phyloP scores from a whole-genome alignment of 2,888 invertebrate species.

The Sussaba pulchella region DNA sequence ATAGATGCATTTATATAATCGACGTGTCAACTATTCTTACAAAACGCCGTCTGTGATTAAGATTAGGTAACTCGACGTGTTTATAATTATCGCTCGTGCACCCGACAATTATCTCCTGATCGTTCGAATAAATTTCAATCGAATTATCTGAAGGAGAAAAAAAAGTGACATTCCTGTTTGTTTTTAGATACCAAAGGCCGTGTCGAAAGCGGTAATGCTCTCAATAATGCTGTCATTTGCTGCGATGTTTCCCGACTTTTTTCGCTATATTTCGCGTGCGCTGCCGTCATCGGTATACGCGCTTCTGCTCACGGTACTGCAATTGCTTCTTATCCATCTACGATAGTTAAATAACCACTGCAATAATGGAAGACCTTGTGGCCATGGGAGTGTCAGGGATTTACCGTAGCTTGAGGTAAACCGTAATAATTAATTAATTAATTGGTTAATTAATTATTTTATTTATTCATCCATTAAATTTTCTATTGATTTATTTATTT shows the following conservation, averaged over 20 bases:
- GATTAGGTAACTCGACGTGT: not conserved
- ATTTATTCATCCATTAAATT: constrained; percentile 57
- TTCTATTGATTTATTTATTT: too few relatives aligned
- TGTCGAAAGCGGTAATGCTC: constrained; percentile 69
- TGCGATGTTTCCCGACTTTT: constrained; percentile 46
- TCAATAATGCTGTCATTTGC: constrained; percentile 67
- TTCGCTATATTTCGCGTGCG: constrained; percentile 62
- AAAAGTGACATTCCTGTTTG: not conserved
- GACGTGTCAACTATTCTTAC: not conserved
- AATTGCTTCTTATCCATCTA: constrained; percentile 85
- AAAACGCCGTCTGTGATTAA: not conserved
- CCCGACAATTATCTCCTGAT: not conserved
- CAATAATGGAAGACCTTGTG: constrained; percentile 85
- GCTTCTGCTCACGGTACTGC: constrained; percentile 83
- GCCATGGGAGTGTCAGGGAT: constrained; percentile 85
- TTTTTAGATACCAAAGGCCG: constrained; percentile 70
- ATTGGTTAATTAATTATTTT: not conserved
- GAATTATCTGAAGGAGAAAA: not conserved
- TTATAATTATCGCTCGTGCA: constrained; percentile 17
- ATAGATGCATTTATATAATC: constrained; percentile 6
- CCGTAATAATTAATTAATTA: not conserved
- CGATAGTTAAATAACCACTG: constrained; percentile 84
- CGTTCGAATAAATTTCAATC: not conserved
- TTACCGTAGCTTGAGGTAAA: constrained; percentile 79
- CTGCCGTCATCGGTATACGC: constrained; percentile 64